Conservation (phyloP, 2,797 vertebrate species). For the Aulostomus chinensis region DNA sequence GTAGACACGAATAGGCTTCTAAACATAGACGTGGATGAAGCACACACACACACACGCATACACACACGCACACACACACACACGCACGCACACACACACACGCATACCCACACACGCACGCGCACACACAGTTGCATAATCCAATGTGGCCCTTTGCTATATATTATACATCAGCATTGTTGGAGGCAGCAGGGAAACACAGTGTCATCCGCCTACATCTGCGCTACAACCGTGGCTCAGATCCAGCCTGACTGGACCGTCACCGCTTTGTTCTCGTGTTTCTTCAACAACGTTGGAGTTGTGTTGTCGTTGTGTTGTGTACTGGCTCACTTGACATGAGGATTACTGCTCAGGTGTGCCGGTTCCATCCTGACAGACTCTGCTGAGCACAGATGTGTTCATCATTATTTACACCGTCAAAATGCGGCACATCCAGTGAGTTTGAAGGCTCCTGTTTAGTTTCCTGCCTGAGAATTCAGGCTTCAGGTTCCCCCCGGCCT, state of each 20-base stretch:
- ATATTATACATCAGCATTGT: constrained; percentile 65
- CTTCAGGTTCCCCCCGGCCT: too few species aligned
- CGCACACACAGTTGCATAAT: constrained; percentile 49
- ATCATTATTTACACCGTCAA: too few species aligned
- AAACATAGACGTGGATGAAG: constrained; percentile 55
- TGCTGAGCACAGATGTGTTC: too few species aligned
- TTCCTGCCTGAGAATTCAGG: too few species aligned
- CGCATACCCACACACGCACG: background rate
- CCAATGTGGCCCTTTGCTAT: constrained; percentile 39
- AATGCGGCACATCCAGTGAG: too few species aligned
- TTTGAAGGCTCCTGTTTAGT: too few species aligned
- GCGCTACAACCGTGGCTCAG: constrained; percentile 13
- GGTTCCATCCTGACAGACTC: too few species aligned
- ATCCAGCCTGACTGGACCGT: constrained; percentile 8
- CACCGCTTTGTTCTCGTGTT: constrained; percentile 1
- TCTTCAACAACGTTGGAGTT: too few species aligned
- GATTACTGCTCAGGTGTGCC: too few species aligned
- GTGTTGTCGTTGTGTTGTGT: too few species aligned
- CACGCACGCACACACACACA: constrained; percentile 4
- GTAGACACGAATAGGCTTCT: constrained; percentile 58
- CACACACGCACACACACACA: constrained; percentile 24
- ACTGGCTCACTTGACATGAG: too few species aligned
- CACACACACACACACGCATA: constrained; percentile 2
- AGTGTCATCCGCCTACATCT: constrained; percentile 9
- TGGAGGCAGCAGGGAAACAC: constrained; percentile 16